These are phyloP conservation scores for Psittacula echo DNA, from an alignment of 2,797 vertebrate species.

Conservation along the genomic window DNA sequence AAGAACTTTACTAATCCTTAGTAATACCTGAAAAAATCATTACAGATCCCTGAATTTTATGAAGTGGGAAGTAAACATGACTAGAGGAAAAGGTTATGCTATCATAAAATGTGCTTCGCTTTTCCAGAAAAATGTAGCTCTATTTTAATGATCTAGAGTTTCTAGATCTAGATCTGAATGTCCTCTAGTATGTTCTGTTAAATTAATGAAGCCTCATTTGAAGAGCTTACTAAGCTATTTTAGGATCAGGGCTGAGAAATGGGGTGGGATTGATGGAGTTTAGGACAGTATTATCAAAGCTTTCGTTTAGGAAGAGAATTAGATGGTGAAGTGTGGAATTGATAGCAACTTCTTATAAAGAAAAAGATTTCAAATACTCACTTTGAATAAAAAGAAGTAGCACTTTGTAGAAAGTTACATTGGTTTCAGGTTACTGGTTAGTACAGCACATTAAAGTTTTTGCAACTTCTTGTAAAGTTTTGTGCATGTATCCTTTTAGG, in stretches of 20 bases:
- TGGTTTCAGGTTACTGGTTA: background rate
- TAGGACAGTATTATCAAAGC: background rate
- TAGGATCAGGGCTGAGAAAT: background rate
- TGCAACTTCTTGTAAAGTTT: background rate
- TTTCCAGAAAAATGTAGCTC: background rate
- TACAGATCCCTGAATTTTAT: slow-evolving; percentile 16
- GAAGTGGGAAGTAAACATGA: slow-evolving; percentile 7
- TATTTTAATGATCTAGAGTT: slow-evolving; percentile 30
- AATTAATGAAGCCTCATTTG: slow-evolving; percentile 34
- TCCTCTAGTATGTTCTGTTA: background rate
- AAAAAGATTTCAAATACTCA: background rate
- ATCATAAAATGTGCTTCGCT: background rate
- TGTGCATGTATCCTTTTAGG: background rate
- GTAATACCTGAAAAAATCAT: background rate
- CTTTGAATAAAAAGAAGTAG: background rate
- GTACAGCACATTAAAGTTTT: background rate
- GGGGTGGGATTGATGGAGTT: background rate
- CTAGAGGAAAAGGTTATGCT: background rate
- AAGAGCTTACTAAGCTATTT: slow-evolving; percentile 3
- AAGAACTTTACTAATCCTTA: background rate
- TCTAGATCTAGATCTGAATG: background rate
- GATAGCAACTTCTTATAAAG: background rate
- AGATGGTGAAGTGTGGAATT: background rate
- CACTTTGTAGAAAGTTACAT: background rate
- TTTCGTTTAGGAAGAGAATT: background rate